These are phyloP conservation scores for Sebastes steindachneri DNA, from an alignment of 2,797 vertebrate genomes.

Conservation along the genomic window DNA sequence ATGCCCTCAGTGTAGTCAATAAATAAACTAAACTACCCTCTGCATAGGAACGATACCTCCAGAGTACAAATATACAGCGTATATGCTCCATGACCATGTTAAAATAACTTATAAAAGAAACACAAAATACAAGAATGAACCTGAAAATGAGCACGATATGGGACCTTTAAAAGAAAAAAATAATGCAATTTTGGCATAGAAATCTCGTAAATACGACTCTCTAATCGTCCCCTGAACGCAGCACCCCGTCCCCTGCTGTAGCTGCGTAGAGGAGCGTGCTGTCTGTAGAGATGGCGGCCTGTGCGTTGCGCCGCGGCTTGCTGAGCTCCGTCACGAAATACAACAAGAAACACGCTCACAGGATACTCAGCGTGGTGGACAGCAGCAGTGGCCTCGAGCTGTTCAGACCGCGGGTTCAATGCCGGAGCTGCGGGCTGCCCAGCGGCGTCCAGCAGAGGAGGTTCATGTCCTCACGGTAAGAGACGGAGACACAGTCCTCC, in stretches of 20 bases:
- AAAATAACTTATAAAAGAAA: no score
- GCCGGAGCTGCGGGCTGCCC: conserved; percentile 70
- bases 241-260: not conserved
- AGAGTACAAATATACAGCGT: no score
- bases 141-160: no score
- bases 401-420: conserved; percentile 63
- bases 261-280: no score
- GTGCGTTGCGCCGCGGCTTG: conserved; percentile 80
- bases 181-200: fast-evolving
- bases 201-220: not conserved
- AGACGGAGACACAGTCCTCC: conserved; percentile 36
- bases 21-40: no score
- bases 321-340: conserved; percentile 79
- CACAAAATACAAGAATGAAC: no score
- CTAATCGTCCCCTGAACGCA: not conserved
- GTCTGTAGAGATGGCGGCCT: conserved; percentile 78
- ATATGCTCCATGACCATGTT: no score
- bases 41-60: no score
- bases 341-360: conserved; percentile 74
- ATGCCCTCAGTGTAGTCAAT: no score
- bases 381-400: conserved; percentile 56
- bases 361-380: conserved; percentile 71
- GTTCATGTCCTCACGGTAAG: conserved; percentile 87
- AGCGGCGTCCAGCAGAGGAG: conserved; percentile 67
- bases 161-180: no score